Base-by-base conservation (phyloP, 1,140 invertebrate genomes). In the Habropoda laboriosa region DNA sequence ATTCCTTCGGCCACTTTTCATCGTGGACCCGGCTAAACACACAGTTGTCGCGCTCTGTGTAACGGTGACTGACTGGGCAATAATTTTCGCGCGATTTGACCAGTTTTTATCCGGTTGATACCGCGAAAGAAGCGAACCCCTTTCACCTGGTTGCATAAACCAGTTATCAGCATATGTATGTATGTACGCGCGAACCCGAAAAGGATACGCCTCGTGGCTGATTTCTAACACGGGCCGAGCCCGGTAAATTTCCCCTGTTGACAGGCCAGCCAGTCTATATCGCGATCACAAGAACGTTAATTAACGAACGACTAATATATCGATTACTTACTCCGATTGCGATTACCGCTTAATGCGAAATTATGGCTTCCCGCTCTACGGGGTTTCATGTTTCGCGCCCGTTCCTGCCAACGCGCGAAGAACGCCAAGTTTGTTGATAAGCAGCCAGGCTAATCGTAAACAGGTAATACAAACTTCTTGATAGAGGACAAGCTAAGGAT, bases 261-360 rank as follows among this genome's bases (percentile, higher is more conserved):
- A 86, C 83, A 78, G 79, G 73, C 67, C 81, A 78, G 84, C 85
- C 79, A 82, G 83, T 85, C 83, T 88, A 84, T 87, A 87, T 87
- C 79, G 83, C 79, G 75, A 88, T 89, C 84, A 83, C 88, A 86
- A 88, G 88, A 83, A 80, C 75, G 83, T 84, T 88, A 90, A 89
- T 90, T 89, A 90, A 89, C 79, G 86, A 64, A 82, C 80, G 80
- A 82, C 87, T 89, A 89, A 90, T 89, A 83, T 87, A 88, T 90
- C 88, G 89, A 90, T 90, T 90, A 89, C 86, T 88, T 87, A 85
- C 79, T 73, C 77, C 76, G 78, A 88, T 88, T 84, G 81, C 81
- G 82, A 89, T 86, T 86, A 77, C 68, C 78, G 78, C 79, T 86
- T 89, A 87, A 89, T 86, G 70, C 81, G 84, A 87, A 89, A 87